Evolutionary conservation across 2,113 vertebrate species (phyloP), one percentile per base, ranked within the genome.

Genomic region (Salvelinus sp.): DNA sequence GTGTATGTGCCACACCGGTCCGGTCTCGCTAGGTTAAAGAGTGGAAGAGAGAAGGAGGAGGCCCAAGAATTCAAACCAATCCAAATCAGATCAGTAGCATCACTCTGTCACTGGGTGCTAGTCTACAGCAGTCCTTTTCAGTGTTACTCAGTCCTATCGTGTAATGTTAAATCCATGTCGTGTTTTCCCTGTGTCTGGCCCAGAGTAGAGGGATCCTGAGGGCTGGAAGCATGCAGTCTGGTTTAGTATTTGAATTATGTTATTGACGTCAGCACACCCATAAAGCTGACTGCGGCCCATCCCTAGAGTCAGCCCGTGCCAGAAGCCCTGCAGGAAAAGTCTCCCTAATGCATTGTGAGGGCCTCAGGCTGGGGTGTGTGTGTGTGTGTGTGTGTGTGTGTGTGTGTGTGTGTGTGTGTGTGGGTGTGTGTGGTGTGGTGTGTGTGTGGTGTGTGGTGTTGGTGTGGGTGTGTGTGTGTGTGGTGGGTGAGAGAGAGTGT

Each of bases 261-360:
- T 92, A 97, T 98, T 98, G 97, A 99, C 97, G 97, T 99, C 97
- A 99, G 96, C 95, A 94, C 91, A 95, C 96, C 96, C 95, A 96
- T 98, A 97, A 98, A 97, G 94, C 95, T 95, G 90, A 93, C 93
- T 92, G 93, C 90, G 82, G 95, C 94, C 95, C 95, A 93, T 95
- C 95, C 95, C 95, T 92, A 90, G 92, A 74, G 92, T 86, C 76
- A 85, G 83, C 90, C 89, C 81, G 82, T 95, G 96, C 96, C 97
- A 97, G 93, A 86, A 84, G 90, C 90, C 87, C 93, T 95, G 18
- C 58, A 62, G 38, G 6, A 44, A 44, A 7, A 44, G 18, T 1
- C 58, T 20, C 94, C 93, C 93, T 93, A 87, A 87, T 83, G 90
- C 88, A 91, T 90, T 93, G 95, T 96, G 94, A 92, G 87, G 73